Evolutionary conservation across 2,113 vertebrate species (phyloP).

Genomic region (Planiliza haematocheilus): DNA sequence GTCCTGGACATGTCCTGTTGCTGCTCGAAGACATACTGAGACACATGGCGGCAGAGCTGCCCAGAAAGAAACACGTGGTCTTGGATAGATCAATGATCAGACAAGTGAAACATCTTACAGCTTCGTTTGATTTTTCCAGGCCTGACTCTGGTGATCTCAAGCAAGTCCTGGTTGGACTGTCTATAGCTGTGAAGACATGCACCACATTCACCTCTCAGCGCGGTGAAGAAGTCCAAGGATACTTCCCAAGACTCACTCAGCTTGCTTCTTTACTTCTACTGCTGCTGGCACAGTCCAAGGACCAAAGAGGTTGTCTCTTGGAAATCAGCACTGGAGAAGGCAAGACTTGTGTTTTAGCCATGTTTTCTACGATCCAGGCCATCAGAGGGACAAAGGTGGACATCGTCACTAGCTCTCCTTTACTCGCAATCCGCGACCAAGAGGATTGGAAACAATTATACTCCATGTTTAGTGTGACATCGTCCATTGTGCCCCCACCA

Average conservation of each 20-base stretch:
- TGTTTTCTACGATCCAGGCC: slow-evolving; percentile 37
- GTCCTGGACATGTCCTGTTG: neutral
- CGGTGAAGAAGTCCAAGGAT: slow-evolving; percentile 3
- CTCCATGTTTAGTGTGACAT: slow-evolving; percentile 3
- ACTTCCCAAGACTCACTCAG: slow-evolving; percentile 30
- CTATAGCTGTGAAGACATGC: slow-evolving; percentile 1
- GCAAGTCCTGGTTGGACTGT: slow-evolving; percentile 14
- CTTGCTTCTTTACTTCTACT: slow-evolving; percentile 7
- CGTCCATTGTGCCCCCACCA: slow-evolving; percentile 20
- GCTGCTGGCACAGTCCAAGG: slow-evolving; percentile 4
- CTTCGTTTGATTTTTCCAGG: neutral
- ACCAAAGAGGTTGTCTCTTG: neutral
- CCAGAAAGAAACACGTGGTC: neutral
- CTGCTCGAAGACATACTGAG: slow-evolving; percentile 3
- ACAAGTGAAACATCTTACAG: neutral
- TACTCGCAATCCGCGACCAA: slow-evolving; percentile 34
- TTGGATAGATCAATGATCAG: neutral
- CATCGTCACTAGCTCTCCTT: slow-evolving; percentile 21
- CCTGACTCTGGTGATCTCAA: rapidly evolving
- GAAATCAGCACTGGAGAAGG: slow-evolving; percentile 30
- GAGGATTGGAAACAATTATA: slow-evolving; percentile 17
- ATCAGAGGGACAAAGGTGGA: neutral
- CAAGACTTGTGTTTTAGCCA: slow-evolving; percentile 33
- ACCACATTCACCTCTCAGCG: neutral
- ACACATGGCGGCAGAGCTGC: neutral